Evolutionary conservation across 2,113 vertebrate species (phyloP).

Genomic region (Sinosuthora webbiana): DNA sequence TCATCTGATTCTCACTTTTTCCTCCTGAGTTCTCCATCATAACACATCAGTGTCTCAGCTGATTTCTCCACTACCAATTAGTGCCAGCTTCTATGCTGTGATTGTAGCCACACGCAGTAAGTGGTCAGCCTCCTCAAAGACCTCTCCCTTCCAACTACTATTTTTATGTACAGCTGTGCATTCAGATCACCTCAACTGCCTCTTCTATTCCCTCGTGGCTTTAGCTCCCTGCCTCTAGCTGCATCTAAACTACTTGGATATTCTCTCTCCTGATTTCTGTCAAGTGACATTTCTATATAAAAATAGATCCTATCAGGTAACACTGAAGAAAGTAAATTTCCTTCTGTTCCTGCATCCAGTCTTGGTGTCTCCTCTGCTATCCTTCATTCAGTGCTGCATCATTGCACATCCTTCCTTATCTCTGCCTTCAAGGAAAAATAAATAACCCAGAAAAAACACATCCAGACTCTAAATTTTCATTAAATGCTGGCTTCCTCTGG

Average conservation of each 20-base stretch:
- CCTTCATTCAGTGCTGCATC: background rate
- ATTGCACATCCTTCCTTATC: background rate
- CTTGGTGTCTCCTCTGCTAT: background rate
- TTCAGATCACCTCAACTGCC: background rate
- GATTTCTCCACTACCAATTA: background rate
- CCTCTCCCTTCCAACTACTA: background rate
- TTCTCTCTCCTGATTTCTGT: background rate
- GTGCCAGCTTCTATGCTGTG: background rate
- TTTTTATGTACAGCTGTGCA: background rate
- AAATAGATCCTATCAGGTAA: slow-evolving; percentile 21
- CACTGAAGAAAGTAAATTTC: background rate
- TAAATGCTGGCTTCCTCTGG: background rate
- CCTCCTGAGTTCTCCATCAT: background rate
- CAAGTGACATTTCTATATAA: slow-evolving; percentile 17
- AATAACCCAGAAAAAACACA: background rate
- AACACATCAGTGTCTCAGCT: background rate
- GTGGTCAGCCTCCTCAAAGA: background rate
- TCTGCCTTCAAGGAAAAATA: slow-evolving; percentile 17
- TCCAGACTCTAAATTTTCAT: background rate
- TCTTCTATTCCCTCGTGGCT: background rate
- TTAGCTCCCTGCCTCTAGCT: background rate
- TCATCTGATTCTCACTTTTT: background rate
- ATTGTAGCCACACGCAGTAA: background rate
- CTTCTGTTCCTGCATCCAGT: background rate
- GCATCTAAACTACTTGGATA: background rate